These are phyloP conservation scores for Scortum barcoo DNA, from an alignment of 2,113 vertebrate species.

Conservation along the genomic window DNA sequence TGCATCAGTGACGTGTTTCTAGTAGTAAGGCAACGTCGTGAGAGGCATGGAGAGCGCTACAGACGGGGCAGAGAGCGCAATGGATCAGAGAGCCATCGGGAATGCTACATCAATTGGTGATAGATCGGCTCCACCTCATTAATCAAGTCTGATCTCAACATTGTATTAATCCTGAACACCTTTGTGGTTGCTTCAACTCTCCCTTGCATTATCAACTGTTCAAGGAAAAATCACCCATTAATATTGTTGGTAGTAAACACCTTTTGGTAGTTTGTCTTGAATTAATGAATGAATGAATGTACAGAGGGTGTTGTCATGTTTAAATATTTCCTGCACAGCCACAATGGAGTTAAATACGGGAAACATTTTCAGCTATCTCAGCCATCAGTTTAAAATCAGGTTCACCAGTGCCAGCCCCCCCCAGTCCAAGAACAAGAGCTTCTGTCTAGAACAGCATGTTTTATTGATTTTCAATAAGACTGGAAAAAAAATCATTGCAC, in stretches of 20 bases:
- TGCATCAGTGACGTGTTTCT: constrained; percentile 58
- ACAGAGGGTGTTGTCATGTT: constrained; percentile 1
- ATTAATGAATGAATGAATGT: background rate
- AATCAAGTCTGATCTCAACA: background rate
- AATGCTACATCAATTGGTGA: constrained; percentile 7
- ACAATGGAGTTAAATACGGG: background rate
- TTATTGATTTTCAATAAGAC: background rate
- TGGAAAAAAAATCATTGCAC: background rate
- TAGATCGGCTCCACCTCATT: constrained; percentile 5
- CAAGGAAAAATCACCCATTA: background rate
- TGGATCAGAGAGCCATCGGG: constrained; percentile 32
- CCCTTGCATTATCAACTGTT: background rate
- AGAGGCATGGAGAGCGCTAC: constrained; percentile 7
- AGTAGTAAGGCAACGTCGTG: constrained; percentile 41
- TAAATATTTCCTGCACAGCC: constrained; percentile 5
- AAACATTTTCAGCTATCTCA: background rate
- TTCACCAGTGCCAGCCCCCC: background rate
- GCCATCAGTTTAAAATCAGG: background rate
- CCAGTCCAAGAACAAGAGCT: background rate
- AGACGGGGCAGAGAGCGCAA: constrained; percentile 7
- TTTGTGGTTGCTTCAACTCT: background rate
- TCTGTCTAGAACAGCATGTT: background rate
- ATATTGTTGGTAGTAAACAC: constrained; percentile 5
- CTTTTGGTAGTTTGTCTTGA: background rate
- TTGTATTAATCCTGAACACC: constrained; percentile 16